Evolutionary conservation across 1,140 invertebrate species (phyloP).

Genomic region (Goniozus legneri): DNA sequence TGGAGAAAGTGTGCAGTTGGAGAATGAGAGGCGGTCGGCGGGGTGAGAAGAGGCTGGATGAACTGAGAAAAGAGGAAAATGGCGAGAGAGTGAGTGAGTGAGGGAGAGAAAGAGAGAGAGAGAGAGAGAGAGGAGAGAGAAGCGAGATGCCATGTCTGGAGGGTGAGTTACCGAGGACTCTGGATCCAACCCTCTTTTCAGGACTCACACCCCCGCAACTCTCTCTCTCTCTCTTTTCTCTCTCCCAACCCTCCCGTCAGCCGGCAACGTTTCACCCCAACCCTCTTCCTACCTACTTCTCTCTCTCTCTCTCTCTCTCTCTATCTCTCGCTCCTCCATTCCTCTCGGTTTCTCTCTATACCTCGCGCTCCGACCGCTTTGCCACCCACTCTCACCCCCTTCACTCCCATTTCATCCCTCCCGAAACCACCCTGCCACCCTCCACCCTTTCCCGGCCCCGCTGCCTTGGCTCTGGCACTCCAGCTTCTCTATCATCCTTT

Average conservation of each 20-base stretch:
- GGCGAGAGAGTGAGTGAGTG: slow-evolving; percentile 5
- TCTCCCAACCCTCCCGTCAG: slow-evolving; percentile 25
- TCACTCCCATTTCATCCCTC: slow-evolving; percentile 2
- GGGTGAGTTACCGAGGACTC: slow-evolving; percentile 45
- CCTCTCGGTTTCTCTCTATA: too few relatives aligned
- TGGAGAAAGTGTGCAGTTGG: neutral
- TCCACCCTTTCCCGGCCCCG: slow-evolving; percentile 20
- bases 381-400: too few relatives aligned
- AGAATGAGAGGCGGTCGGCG: neutral
- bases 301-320: too few relatives aligned
- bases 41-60: neutral
- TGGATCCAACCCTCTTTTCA: slow-evolving; percentile 50
- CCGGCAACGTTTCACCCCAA: too few relatives aligned
- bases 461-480: slow-evolving; percentile 26
- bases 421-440: slow-evolving; percentile 5
- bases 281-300: too few relatives aligned
- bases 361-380: too few relatives aligned
- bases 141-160: slow-evolving; percentile 28
- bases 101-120: slow-evolving; percentile 7
- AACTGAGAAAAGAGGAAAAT: neutral
- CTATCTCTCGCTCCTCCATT: too few relatives aligned
- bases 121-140: slow-evolving; percentile 19
- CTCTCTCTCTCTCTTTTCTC: slow-evolving; percentile 22
- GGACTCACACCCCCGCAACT: slow-evolving; percentile 46
- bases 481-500: slow-evolving; percentile 21